A percentile compares a stretch with the other conserved stretches of the same genome.
These are phyloP conservation scores for Erebia ligea DNA, from an alignment of 2,888 invertebrate species.

Conservation along the genomic window DNA sequence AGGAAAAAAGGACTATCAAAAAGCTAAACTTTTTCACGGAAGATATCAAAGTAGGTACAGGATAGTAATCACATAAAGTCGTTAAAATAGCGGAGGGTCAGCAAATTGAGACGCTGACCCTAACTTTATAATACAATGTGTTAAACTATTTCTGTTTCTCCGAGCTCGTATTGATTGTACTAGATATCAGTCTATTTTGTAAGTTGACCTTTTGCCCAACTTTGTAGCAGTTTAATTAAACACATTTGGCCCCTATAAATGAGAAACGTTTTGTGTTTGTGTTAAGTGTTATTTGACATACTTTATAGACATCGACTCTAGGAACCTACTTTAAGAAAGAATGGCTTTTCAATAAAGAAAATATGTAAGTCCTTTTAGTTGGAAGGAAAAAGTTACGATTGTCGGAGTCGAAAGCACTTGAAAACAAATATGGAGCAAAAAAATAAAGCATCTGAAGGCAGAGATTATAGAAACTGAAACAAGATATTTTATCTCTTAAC, in stretches of 20 bases:
- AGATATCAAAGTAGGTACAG: too few species aligned
- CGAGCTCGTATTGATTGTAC: slow-evolving; percentile 6
- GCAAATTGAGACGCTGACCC: not conserved
- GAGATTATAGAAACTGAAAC: slow-evolving; percentile 43
- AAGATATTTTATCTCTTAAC: slow-evolving; percentile 45
- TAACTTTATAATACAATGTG: not conserved
- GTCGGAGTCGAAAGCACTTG: slow-evolving; percentile 44
- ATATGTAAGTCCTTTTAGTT: slow-evolving; percentile 44
- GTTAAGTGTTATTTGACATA: slow-evolving; percentile 19
- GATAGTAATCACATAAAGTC: not conserved
- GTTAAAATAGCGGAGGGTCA: not conserved
- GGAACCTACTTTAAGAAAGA: slow-evolving; percentile 28
- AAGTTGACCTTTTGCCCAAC: slow-evolving; percentile 11
- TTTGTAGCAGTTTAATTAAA: not conserved
- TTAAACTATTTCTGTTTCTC: not conserved
- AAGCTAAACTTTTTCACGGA: not conserved
- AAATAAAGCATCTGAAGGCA: slow-evolving; percentile 31
- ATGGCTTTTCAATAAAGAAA: slow-evolving; percentile 47
- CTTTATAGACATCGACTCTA: not conserved
- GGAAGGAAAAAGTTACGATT: slow-evolving; percentile 51
- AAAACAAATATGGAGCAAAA: slow-evolving; percentile 46
- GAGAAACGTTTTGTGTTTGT: slow-evolving; percentile 30
- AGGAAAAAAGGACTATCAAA: too few species aligned
- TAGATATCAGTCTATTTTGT: slow-evolving; percentile 10
- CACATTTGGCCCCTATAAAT: slow-evolving; percentile 7